Evolutionary conservation across 2,888 invertebrate species (phyloP), one percentile per base, ranked within the genome.

Genomic region (Nemapogon koenigi): DNA sequence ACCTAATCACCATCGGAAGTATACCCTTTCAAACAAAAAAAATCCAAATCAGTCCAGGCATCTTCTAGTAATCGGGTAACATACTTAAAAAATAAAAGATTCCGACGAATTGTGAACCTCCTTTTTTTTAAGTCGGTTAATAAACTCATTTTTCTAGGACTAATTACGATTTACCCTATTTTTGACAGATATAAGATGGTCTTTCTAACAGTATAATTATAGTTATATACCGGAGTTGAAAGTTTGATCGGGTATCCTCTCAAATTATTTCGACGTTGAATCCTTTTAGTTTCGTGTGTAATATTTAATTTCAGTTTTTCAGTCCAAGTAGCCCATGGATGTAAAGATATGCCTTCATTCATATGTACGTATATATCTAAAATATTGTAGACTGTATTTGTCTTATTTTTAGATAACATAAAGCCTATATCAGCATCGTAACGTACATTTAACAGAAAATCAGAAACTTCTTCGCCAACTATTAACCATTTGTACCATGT

Each of bases 401-500:
- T 4, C n/a, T 3, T 4, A 10, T 17, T 33, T 4, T n/a, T n/a
- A 13, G 28, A 28, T 28, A 7, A 28, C 11, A n/a, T 11, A n/a
- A 11, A 28, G 6, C 22, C 11, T 43, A 69, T 41, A 14, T 72
- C 70, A 2, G 60, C 54, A 37, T 73, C 71, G 35, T 72, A 71
- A 25, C 70, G 52, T 2, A 46, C 43, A 2, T 35, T 35, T 2
- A 49, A 38, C 2, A 68, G 15, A 2, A 16, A 35, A 1, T 51
- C 39, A 0, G 64, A 62, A 2, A 62, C 26, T 3, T 48, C 42
- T 3, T 56, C 48, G 2, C 50, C 55, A 2, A 72, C 30, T 28
- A 71, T 26, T 2, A 70, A 40, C 73, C 73, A 75, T 40, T 64
- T 66, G 48, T 61, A 65, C 43, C 57, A 52, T 11, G 53, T 49